Percentiles rank a stretch among this genome's conserved stretches.
Conservation (phyloP, 2,888 invertebrate genomes). For the Aporophyla nigra region DNA sequence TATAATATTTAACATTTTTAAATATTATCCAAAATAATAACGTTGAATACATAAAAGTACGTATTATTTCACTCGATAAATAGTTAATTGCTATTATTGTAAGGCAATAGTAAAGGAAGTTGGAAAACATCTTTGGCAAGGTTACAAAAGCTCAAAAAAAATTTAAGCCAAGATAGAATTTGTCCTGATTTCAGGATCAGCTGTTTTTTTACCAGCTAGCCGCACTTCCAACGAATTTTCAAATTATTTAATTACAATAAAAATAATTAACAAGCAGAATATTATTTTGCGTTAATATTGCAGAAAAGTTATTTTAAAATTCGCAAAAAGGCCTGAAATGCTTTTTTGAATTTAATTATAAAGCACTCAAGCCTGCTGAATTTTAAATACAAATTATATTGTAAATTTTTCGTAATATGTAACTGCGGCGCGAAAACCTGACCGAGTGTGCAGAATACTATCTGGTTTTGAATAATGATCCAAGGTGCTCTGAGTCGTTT, state of each 20-base stretch:
- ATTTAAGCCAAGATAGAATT: not conserved
- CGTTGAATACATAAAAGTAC: constrained; percentile 41
- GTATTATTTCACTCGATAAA: constrained; percentile 34
- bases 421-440: constrained; percentile 36
- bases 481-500: constrained; percentile 25
- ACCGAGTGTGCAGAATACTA: constrained; percentile 48
- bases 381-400: constrained; percentile 14
- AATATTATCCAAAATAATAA: constrained; percentile 47
- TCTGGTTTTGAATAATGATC: constrained; percentile 36
- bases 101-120: constrained; percentile 29
- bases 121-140: constrained; percentile 30
- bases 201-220: not conserved
- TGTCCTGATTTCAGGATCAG: not conserved
- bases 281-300: not conserved
- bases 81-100: constrained; percentile 17
- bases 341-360: not conserved
- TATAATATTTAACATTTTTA: constrained; percentile 52
- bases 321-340: not conserved
- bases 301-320: not conserved
- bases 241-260: not conserved
- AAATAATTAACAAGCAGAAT: not conserved
- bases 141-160: not conserved
- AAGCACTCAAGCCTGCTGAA: not conserved
- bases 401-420: not conserved
- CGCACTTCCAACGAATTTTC: not conserved